Evolutionary conservation across 2,797 vertebrate species (phyloP).

Genomic region (Sarcophilus harrisii): DNA sequence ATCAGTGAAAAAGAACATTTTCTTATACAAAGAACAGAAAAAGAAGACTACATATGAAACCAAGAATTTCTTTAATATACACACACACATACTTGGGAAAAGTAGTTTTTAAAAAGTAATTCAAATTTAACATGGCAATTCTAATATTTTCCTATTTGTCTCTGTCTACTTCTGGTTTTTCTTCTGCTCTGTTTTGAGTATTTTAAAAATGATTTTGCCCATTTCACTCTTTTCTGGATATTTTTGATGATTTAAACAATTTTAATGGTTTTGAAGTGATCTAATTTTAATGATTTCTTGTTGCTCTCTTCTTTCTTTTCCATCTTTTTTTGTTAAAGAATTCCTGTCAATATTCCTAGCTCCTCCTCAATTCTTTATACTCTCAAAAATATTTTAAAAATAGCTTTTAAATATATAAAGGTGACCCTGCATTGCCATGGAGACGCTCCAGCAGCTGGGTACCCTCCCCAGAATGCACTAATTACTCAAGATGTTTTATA

Average conservation of each 20-base stretch:
- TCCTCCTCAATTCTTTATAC: neutral
- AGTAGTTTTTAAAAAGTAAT: neutral
- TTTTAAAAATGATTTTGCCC: neutral
- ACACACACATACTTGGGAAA: neutral
- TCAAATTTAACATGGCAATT: neutral
- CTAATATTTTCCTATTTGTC: neutral
- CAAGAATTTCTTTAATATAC: neutral
- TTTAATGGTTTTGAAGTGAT: neutral
- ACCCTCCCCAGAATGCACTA: neutral
- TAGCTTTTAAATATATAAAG: neutral
- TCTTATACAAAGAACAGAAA: neutral
- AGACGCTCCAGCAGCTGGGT: neutral
- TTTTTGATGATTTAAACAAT: neutral
- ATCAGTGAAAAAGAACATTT: neutral
- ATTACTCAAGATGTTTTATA: neutral
- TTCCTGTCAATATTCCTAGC: neutral
- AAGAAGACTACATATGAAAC: neutral
- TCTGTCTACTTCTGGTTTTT: neutral
- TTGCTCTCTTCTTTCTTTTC: neutral
- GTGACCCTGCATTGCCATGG: neutral
- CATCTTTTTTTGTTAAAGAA: neutral
- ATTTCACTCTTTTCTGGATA: neutral
- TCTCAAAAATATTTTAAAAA: neutral
- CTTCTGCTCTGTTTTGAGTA: neutral
- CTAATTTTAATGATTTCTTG: neutral